Conservation (phyloP, 2,888 invertebrate genomes). For the Drosophila meridionalis region DNA sequence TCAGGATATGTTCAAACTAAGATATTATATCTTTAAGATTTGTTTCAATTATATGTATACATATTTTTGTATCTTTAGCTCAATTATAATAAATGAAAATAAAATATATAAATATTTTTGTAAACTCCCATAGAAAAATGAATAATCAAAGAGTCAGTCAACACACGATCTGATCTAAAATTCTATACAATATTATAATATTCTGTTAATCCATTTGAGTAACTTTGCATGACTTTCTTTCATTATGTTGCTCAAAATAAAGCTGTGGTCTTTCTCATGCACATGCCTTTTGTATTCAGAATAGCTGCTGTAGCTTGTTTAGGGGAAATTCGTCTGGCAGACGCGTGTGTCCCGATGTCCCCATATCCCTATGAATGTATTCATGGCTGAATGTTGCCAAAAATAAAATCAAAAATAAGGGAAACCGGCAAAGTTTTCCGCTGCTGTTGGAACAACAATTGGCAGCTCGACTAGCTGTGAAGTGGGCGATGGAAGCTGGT, state of each 20-base stretch:
- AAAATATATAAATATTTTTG: too few species aligned
- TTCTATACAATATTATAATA: background rate
- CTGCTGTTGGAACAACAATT: conserved; percentile 25
- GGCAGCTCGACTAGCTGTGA: conserved; percentile 17
- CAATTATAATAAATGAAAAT: too few species aligned
- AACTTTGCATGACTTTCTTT: background rate
- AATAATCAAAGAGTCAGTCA: background rate
- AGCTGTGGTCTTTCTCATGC: background rate
- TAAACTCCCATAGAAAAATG: too few species aligned
- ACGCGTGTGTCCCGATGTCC: background rate
- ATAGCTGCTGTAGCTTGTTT: background rate
- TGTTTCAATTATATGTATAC: too few species aligned
- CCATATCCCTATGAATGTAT: conserved; percentile 4
- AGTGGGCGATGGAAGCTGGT: background rate
- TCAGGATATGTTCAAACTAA: too few species aligned
- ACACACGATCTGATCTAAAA: too few species aligned
- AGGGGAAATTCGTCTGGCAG: too few species aligned
- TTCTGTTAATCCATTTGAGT: background rate
- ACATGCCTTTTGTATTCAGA: background rate
- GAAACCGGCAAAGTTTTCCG: conserved; percentile 12
- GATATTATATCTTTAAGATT: too few species aligned
- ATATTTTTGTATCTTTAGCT: too few species aligned
- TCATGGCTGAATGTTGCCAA: conserved; percentile 6
- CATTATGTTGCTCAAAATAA: background rate
- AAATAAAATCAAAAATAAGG: conserved; percentile 19